Evolutionary conservation across 2,797 vertebrate genomes (phyloP).

Genomic region (Melanogrammus aeglefinus): DNA sequence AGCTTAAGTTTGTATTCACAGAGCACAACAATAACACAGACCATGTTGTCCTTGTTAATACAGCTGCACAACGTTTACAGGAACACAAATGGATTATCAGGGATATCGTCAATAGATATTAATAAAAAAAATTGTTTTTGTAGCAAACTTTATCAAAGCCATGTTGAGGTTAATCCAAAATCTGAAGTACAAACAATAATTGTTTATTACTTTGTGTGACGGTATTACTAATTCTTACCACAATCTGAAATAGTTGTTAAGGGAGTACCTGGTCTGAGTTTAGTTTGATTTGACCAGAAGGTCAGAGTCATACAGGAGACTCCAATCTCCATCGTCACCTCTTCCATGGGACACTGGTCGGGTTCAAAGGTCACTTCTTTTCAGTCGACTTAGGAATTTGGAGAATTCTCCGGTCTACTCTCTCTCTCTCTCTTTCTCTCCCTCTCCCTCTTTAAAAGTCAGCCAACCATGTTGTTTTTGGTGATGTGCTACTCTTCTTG

Average conservation of each 20-base stretch:
- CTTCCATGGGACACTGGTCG: slow-evolving; percentile 44
- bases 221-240: neutral
- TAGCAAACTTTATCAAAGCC: neutral
- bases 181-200: neutral
- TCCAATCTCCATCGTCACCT: slow-evolving; percentile 51
- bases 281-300: slow-evolving; percentile 39
- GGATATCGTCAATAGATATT: neutral
- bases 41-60: too few relatives aligned
- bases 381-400: slow-evolving; percentile 53
- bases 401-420: slow-evolving; percentile 33
- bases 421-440: neutral
- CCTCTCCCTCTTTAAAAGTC: neutral
- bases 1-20: neutral
- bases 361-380: slow-evolving; percentile 56
- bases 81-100: neutral
- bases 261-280: neutral
- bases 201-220: neutral
- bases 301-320: slow-evolving; percentile 40
- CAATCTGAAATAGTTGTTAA: slow-evolving; percentile 2
- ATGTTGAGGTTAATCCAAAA: neutral
- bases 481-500: neutral
- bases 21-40: too few relatives aligned
- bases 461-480: neutral
- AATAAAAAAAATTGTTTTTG: neutral
- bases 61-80: neutral